A percentile compares a stretch with the other conserved stretches of the same genome.
These are phyloP conservation scores for Epirrita christyi DNA, from an alignment of 2,888 invertebrate genomes.

Conservation along the genomic window DNA sequence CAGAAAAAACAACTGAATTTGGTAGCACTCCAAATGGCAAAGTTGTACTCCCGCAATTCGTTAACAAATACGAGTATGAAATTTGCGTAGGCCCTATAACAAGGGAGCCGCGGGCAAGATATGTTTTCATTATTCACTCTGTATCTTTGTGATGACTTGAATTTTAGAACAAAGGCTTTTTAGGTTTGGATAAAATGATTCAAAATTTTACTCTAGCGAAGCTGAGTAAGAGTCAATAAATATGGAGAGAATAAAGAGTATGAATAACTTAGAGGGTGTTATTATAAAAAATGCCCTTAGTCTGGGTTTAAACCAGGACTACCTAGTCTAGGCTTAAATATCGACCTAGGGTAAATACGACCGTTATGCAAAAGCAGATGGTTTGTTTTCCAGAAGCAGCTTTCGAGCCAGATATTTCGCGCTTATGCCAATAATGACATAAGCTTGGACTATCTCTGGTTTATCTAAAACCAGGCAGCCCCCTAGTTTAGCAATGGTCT, in stretches of 20 bases:
- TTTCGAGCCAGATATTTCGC: too few relatives aligned
- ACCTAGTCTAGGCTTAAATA: too few relatives aligned
- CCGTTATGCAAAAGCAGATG: too few relatives aligned
- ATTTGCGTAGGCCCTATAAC: conserved; percentile 38
- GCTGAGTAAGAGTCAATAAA: conserved; percentile 16
- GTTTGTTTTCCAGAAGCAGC: too few relatives aligned
- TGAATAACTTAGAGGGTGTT: conserved; percentile 12
- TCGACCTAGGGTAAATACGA: too few relatives aligned
- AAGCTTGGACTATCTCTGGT: too few relatives aligned
- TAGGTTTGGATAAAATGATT: conserved; percentile 33
- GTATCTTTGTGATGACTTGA: conserved; percentile 43
- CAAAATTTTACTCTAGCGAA: conserved; percentile 9
- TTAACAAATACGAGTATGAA: conserved; percentile 25
- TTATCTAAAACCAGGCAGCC: too few relatives aligned
- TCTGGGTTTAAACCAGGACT: too few relatives aligned
- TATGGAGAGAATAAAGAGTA: conserved; percentile 5
- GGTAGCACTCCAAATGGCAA: conserved; percentile 1
- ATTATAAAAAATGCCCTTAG: too few relatives aligned
- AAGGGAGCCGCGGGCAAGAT: conserved; percentile 39
- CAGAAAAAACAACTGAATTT: conserved; percentile 10
- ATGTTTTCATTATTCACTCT: conserved; percentile 46
- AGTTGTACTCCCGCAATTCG: conserved; percentile 13
- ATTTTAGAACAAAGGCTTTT: conserved; percentile 44
- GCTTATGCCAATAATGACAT: too few relatives aligned
- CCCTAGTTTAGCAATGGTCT: too few relatives aligned